Base-by-base conservation (phyloP, 2,888 invertebrate genomes). In the Salpingus planirostris region DNA sequence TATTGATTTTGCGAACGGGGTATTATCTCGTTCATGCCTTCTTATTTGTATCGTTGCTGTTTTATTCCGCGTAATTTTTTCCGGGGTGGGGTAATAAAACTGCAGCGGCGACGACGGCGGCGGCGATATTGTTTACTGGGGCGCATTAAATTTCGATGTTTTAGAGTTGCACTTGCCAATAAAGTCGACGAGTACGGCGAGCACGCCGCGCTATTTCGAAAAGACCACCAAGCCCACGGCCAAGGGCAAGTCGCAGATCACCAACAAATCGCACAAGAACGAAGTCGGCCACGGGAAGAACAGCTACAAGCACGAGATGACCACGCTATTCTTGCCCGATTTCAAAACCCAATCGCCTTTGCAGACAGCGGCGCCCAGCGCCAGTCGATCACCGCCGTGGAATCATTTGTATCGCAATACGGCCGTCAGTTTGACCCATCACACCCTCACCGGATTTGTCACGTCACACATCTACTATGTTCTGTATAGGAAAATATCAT, bases 141-240 rank as follows among this genome's bases (percentile, higher is more conserved):
- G n/a, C n/a, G n/a, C n/a, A n/a, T n/a, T n/a, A n/a, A n/a, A n/a
- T n/a, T n/a, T n/a, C n/a, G n/a, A n/a, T n/a, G 11, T 36, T 36
- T 31, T 48, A 65, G 65, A 66, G 37, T 46, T 63, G 29, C 59
- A 62, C 42, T 42, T 62, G 21, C 49, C 54, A 13, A 52, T 61
- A 15, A 64, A 66, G 46, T 57, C 65, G 3, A 64, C 65, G 14
- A 64, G 59, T 34, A 62, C 63, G 8, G 52, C 58, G 2, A 56
- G 54, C 28, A 58, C 64, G 2, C 63, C 64, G 3, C 55, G 55
- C 31, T 52, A 55, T 29, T 49, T 55, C 3, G 62, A 63, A 36
- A 51, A 63, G 40, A 57, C 62, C 3, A 54, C 60, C 24, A 65
- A 64, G 44, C 55, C 59, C 3, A 33, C 45, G 11, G 52, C 55